Base-by-base conservation (phyloP, 2,888 invertebrate species). In the Sphaerophoria taeniata region DNA sequence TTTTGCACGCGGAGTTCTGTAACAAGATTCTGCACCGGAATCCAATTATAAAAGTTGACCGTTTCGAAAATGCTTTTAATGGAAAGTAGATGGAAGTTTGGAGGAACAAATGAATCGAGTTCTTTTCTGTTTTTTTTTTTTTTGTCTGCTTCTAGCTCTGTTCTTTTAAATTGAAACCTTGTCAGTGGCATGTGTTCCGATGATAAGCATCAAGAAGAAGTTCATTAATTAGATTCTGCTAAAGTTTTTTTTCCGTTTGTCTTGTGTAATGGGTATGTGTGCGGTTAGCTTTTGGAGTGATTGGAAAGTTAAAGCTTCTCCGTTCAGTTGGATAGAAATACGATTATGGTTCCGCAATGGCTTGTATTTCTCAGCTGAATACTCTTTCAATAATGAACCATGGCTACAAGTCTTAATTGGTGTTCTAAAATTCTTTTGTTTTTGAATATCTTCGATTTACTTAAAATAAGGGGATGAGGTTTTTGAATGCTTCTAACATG, bases 11-110 rank as follows among this genome's bases (percentile, higher is more conserved):
- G 34, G 4, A 60, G 36, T 56, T 56, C 24, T 24, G 14, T 14
- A 56, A 16, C 14, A 36, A 43, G 14, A 11, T 36, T n/a, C n/a
- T 36, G 7, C 1, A 39, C 36, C 16, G 12, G 39, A 60, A 60
- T 24, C 60, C 60, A 60, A 60, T 60, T 60, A 60, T 16, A 60
- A 60, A 60, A 60, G 60, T 60, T 60, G 24, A 60, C 39, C 58
- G 39, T 60, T 60, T 24, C 24, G 24, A 16, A 16, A 60, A 39
- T 60, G 58, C n/a, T 60, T 39, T 6, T 39, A 7, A 39, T 6
- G 4, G 24, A 43, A 60, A 43, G 60, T 12, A 60, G 24, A 60
- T 43, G 39, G 60, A 60, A 60, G 60, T 60, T 60, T 60, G 12
- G 12, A 4, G 6, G 43, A 58, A 43, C 24, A 43, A 60, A 24